Evolutionary conservation across 2,113 vertebrate species (phyloP).

Genomic region (Haemorhous mexicanus): DNA sequence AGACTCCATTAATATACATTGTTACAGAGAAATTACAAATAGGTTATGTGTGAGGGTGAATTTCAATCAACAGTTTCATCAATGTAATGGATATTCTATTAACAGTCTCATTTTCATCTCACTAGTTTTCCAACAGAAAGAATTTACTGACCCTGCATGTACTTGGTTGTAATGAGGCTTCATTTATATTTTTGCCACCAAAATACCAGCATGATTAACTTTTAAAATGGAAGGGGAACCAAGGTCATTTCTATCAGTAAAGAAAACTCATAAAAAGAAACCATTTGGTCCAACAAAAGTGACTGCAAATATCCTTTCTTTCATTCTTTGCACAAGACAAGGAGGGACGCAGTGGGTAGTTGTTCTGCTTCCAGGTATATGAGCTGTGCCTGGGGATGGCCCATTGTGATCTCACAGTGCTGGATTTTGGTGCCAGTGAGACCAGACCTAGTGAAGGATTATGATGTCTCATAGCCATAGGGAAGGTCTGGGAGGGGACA

Average conservation of each 20-base stretch:
- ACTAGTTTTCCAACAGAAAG: slow-evolving; percentile 28
- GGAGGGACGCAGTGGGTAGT: rapidly evolving
- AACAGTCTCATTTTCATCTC: slow-evolving; percentile 31
- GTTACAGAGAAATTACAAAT: slow-evolving; percentile 23
- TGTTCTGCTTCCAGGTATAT: rapidly evolving
- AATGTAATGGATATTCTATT: slow-evolving; percentile 54
- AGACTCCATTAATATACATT: slow-evolving; percentile 17
- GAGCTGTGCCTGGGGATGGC: rapidly evolving
- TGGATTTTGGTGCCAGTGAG: neutral
- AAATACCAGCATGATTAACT: slow-evolving; percentile 29
- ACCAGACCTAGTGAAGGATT: neutral
- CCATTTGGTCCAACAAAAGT: neutral
- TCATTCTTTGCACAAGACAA: neutral
- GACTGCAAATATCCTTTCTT: neutral
- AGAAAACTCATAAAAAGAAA: neutral
- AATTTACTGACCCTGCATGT: slow-evolving; percentile 17
- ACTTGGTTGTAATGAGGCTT: slow-evolving; percentile 28
- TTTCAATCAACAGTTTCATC: slow-evolving; percentile 66
- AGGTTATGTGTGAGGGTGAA: slow-evolving; percentile 26
- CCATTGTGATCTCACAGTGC: neutral
- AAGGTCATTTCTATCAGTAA: neutral
- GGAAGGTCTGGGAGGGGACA: neutral
- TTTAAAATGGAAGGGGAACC: neutral
- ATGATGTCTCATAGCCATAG: neutral
- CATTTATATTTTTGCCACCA: slow-evolving; percentile 7